Evolutionary conservation across 2,113 vertebrate species (phyloP), one percentile per base, ranked within the genome.

Genomic region (Micronisus gabar): DNA sequence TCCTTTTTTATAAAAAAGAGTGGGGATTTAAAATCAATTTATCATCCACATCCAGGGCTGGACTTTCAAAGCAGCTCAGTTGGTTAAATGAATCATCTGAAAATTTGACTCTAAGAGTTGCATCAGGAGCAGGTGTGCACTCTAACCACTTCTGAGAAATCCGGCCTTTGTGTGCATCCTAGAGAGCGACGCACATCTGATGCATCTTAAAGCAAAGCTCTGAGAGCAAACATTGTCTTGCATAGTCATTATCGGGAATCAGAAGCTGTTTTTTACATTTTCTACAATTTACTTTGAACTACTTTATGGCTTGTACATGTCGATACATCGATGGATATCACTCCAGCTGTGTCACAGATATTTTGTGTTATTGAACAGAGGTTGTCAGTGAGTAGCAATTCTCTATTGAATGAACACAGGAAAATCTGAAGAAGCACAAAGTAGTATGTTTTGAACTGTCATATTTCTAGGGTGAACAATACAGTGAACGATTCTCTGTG

Each of bases 381-480:
- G 8, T 67, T 89, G 52, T 38, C 68, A 79, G 84, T 68, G 23
- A 89, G 56, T 55, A 94, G 26, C 48, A 91, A 82, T 85, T 66
- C 53, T 38, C 61, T 84, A 4, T 36, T 95, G 84, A 91, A 82
- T 17, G 76, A 87, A 75, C 32, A 55, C 27, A 65, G 61, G 36
- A 87, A 91, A 94, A 95, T 79, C 41, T 87, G 65, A 94, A 89
- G 76, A 43, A 93, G 40, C 61, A 72, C 84, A 34, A 90, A 81
- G 12, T 15, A 56, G 19, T 52, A 38, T 48, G 26, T 40, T 96
- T 93, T 91, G 74, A 91, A 53, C 47, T 71, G 81, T 75, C 84
- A 18, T 89, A 75, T 90, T 85, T 93, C 56, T 85, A 48, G 53
- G 43, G 81, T 88, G 84, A 91, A 93, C 70, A 87, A 82, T 84